A percentile compares a stretch with the other conserved stretches of the same genome.
phyloP scores from a whole-genome alignment of 2,113 vertebrate species.

The Hyla sarda region DNA sequence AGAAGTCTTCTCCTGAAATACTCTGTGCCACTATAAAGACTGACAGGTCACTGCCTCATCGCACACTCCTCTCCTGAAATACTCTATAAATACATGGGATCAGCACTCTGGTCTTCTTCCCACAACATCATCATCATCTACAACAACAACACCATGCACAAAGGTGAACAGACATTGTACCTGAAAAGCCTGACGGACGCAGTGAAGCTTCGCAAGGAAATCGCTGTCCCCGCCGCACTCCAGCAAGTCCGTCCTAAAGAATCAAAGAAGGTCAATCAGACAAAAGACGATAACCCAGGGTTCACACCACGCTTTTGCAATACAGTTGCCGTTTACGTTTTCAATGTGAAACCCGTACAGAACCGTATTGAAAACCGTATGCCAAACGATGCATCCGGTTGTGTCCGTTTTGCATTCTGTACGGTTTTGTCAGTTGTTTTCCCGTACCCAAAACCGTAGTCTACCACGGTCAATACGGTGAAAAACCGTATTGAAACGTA shows the following conservation, averaged over 20 bases:
- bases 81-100: background rate
- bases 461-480: too few species aligned
- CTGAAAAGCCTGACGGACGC: conserved; percentile 93
- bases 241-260: conserved; percentile 85
- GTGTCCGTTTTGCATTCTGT: too few species aligned
- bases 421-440: too few species aligned
- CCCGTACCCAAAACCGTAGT: too few species aligned
- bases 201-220: conserved; percentile 95
- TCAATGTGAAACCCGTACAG: too few species aligned
- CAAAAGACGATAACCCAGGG: background rate
- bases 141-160: background rate
- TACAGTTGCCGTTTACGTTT: too few species aligned
- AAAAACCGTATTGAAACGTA: too few species aligned
- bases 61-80: background rate
- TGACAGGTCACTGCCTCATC: background rate
- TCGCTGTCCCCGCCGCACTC: conserved; percentile 91
- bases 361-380: too few species aligned
- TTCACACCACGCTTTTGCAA: too few species aligned
- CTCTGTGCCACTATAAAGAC: background rate
- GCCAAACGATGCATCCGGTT: too few species aligned
- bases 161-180: conserved; percentile 68
- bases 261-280: background rate
- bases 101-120: background rate
- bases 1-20: background rate
- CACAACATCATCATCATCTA: background rate